Base-by-base conservation (phyloP, 2,113 vertebrate species). In the Axis porcinus region DNA sequence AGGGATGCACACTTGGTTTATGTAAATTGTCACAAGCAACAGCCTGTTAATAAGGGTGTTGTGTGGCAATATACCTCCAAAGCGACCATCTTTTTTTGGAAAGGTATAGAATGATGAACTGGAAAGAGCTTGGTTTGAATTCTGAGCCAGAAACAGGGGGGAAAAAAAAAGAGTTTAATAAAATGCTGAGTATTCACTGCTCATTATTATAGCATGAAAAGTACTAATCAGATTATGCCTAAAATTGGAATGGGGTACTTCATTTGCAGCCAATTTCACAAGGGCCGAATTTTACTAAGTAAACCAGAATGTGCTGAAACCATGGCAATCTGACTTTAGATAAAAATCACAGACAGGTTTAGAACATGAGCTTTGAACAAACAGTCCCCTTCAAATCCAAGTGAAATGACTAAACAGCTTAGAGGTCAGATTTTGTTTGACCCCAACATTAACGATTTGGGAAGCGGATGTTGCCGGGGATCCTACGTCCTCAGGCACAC, bases 11-110 rank as follows among this genome's bases (percentile, higher is more conserved):
- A 98, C 98, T 98, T 98, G 92, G 97, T 98, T 98, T 98, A 98
- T 98, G 97, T 98, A 99, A 99, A 98, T 98, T 98, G 94, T 94
- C 97, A 95, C 98, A 98, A 98, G 98, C 98, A 98, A 97, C 98
- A 98, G 98, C 98, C 98, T 98, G 98, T 98, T 98, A 98, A 97
- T 98, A 98, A 98, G 97, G 95, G 97, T 90, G 97, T 97, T 98
- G 97, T 98, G 94, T 98, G 98, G 98, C 98, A 98, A 97, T 98
- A 97, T 97, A 98, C 98, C 98, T 98, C 98, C 96, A 98, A 98
- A 98, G 94, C 87, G 92, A 95, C 2, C 86, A 91, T 98, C 96
- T 98, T 92, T 97, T 97, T 98, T 98, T 98, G 98, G 94, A 94
- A 97, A 97, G 76, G 92, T 97, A 47, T 45, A 74, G 58, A 54